Percentiles rank a stretch among this genome's conserved stretches.
These are phyloP conservation scores for Drosophila willistoni DNA, from an alignment of 1,140 invertebrate genomes.

Conservation along the genomic window DNA sequence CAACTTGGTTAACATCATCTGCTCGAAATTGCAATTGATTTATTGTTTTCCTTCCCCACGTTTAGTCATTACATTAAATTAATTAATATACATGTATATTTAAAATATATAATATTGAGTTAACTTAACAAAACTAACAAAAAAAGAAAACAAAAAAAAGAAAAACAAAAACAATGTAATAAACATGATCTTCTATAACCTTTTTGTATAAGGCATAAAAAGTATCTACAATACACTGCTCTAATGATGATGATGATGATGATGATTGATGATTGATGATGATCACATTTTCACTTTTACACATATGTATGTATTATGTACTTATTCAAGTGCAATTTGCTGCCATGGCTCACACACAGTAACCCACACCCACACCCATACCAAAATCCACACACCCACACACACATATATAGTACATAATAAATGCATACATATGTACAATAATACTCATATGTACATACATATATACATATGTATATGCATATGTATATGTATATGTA, in stretches of 20 bases:
- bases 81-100: not conserved
- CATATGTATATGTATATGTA: not conserved
- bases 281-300: conserved; percentile 14
- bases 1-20: conserved; percentile 6
- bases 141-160: not conserved
- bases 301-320: conserved; percentile 13
- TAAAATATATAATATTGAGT: conserved; percentile 4
- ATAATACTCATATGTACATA: conserved; percentile 2
- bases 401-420: conserved; percentile 2
- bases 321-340: conserved; percentile 19
- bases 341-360: conserved; percentile 15
- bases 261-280: not conserved
- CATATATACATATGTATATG: not conserved
- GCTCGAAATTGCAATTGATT: conserved; percentile 4
- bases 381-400: not conserved
- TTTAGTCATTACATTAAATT: not conserved
- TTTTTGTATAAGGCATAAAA: conserved; percentile 1
- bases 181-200: conserved; percentile 8
- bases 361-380: conserved; percentile 7
- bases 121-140: not conserved
- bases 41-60: not conserved
- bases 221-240: not conserved
- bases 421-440: conserved; percentile 9
- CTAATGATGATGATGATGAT: not conserved
- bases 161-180: conserved; percentile 3